phyloP scores from a whole-genome alignment of 1,140 invertebrate species.

The Parasteatoda tepidariorum region DNA sequence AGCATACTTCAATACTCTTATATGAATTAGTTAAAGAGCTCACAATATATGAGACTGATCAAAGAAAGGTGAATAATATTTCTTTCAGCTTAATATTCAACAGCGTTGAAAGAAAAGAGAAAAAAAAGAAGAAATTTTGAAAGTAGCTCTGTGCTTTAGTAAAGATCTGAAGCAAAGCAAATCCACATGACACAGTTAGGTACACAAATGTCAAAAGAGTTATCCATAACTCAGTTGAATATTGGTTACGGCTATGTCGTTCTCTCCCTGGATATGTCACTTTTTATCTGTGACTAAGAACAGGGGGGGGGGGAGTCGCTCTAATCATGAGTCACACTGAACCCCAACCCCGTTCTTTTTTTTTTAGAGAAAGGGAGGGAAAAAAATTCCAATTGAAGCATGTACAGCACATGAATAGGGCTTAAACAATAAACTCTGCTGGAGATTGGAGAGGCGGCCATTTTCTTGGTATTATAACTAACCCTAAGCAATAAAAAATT shows the following conservation, averaged over 20 bases:
- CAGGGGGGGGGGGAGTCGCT: conserved; percentile 33
- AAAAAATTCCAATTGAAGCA: conserved; percentile 54
- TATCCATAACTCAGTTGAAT: conserved; percentile 2
- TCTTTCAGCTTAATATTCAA: neutral
- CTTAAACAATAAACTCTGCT: conserved; percentile 58
- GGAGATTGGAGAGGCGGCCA: conserved; percentile 52
- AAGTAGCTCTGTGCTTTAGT: neutral
- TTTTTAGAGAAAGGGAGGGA: neutral
- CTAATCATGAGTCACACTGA: conserved; percentile 55
- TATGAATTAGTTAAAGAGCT: neutral
- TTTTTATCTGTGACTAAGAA: conserved; percentile 50
- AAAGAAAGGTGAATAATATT: neutral
- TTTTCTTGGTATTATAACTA: conserved; percentile 61
- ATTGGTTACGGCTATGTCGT: neutral
- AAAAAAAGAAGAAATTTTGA: neutral
- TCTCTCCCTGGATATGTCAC: conserved; percentile 28
- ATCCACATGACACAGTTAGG: conserved; percentile 5
- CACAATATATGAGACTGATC: neutral
- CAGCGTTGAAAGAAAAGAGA: neutral
- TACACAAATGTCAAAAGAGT: conserved; percentile 1
- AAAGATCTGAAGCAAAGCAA: neutral
- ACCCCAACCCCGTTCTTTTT: conserved; percentile 14
- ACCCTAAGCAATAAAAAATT: conserved; percentile 59
- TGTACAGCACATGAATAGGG: conserved; percentile 55
- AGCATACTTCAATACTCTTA: neutral